Conservation (phyloP, 2,888 invertebrate species). For the Argyra leucocephala region DNA sequence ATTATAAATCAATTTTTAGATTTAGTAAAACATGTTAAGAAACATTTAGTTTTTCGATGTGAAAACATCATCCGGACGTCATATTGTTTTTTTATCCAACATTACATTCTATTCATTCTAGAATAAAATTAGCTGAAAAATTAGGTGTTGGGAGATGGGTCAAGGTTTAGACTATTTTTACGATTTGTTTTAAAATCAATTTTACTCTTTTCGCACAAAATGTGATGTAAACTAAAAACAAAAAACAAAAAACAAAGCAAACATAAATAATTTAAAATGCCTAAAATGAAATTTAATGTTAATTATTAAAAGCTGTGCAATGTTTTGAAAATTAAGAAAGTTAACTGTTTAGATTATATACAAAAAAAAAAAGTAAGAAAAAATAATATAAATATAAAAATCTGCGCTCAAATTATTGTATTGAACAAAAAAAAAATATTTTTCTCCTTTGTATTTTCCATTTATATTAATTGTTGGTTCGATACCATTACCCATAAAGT, state of each 20-base stretch:
- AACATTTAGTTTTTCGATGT: slow-evolving; percentile 63
- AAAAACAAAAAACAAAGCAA: background rate
- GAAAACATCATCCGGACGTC: slow-evolving; percentile 61
- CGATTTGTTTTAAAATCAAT: slow-evolving; percentile 58
- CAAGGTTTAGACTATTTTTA: slow-evolving; percentile 93
- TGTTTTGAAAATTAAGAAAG: background rate
- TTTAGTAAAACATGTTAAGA: slow-evolving; percentile 62
- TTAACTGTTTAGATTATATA: no score
- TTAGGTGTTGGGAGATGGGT: slow-evolving; percentile 86
- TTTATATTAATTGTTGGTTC: no score
- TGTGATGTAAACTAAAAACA: background rate
- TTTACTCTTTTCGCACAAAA: background rate
- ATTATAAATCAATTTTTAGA: slow-evolving; percentile 69
- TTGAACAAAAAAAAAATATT: no score
- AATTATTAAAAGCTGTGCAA: background rate
- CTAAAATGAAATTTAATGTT: background rate
- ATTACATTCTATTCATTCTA: slow-evolving; percentile 68
- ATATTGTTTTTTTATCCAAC: slow-evolving; percentile 83
- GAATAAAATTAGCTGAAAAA: slow-evolving; percentile 69
- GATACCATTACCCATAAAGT: no score
- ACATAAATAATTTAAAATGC: background rate
- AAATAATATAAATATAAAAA: no score
- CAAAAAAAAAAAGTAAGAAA: no score
- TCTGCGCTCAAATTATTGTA: no score
- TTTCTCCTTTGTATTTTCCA: no score